Evolutionary conservation across 2,797 vertebrate species (phyloP).

Genomic region (Sylvia borin): DNA sequence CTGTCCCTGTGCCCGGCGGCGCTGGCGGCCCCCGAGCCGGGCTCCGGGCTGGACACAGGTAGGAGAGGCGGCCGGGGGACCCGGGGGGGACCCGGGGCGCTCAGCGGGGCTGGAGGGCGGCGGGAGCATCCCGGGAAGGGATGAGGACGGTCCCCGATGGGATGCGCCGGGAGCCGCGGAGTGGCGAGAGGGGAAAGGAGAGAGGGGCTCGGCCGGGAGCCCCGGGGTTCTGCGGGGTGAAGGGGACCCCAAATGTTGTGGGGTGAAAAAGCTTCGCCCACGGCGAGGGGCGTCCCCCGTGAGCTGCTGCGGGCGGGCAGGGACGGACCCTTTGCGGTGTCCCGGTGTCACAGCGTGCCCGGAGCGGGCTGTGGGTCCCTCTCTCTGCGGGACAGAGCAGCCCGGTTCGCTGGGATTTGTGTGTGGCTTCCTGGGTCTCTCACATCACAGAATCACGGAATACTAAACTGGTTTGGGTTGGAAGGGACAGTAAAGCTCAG

Average conservation of each 20-base stretch:
- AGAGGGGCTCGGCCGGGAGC: not conserved
- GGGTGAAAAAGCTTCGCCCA: not conserved
- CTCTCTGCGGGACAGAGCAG: not conserved
- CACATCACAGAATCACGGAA: accelerated
- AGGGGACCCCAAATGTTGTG: accelerated
- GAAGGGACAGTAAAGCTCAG: not conserved
- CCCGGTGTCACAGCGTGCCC: not conserved
- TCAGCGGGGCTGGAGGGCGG: not conserved
- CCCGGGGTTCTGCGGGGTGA: not conserved
- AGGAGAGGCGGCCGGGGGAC: not conserved
- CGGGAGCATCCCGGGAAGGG: not conserved
- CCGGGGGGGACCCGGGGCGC: not conserved
- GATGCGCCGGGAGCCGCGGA: not conserved
- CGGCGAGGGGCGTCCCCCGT: not conserved
- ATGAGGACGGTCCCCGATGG: not conserved
- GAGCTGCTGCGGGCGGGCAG: not conserved
- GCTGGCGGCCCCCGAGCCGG: not conserved
- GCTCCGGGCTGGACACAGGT: conserved; percentile 25
- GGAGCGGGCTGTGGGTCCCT: not conserved
- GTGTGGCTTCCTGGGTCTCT: not conserved
- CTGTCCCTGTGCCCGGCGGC: not conserved
- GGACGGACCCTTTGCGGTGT: not conserved
- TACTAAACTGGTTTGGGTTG: not conserved
- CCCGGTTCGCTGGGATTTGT: not conserved
- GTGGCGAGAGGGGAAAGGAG: not conserved